Conservation (phyloP, 2,797 vertebrate species). For the Aulostomus chinensis region DNA sequence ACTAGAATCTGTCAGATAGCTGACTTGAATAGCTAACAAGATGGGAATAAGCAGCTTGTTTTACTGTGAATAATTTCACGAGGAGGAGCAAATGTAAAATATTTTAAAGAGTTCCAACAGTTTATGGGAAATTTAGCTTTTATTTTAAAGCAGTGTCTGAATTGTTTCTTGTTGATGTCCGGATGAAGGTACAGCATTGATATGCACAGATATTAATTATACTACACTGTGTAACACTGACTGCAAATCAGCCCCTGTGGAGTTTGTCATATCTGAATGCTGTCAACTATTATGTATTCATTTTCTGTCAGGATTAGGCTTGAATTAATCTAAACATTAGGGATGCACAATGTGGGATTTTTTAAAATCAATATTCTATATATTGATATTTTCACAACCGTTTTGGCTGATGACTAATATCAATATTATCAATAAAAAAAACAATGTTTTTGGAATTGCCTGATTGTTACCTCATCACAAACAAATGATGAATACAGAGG, state of each 20-base stretch:
- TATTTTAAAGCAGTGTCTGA: conserved; percentile 16
- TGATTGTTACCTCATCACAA: too few relatives aligned
- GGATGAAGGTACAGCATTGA: conserved; percentile 21
- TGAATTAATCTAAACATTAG: too few relatives aligned
- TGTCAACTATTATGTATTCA: conserved; percentile 22
- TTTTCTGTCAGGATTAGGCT: conserved; percentile 7
- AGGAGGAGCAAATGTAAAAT: conserved; percentile 10
- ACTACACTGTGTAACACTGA: conserved; percentile 17
- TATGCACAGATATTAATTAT: conserved; percentile 28
- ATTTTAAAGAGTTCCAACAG: conserved; percentile 14
- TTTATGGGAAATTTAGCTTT: conserved; percentile 13
- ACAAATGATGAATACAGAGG: too few relatives aligned
- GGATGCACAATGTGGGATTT: too few relatives aligned
- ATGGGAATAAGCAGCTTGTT: conserved; percentile 39
- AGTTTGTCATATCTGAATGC: conserved; percentile 21
- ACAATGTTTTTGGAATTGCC: too few relatives aligned
- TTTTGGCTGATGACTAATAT: too few relatives aligned
- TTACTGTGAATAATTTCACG: conserved; percentile 23
- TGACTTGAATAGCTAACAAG: conserved; percentile 62
- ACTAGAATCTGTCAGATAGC: conserved; percentile 55
- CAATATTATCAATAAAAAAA: too few relatives aligned
- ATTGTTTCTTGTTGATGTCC: conserved; percentile 3
- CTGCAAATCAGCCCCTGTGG: conserved; percentile 25
- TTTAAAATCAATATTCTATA: too few relatives aligned
- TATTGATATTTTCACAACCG: too few relatives aligned